A percentile compares a stretch with the other conserved stretches of the same genome.
phyloP scores from a whole-genome alignment of 2,797 vertebrate genomes.

The Poecilia wingei region DNA sequence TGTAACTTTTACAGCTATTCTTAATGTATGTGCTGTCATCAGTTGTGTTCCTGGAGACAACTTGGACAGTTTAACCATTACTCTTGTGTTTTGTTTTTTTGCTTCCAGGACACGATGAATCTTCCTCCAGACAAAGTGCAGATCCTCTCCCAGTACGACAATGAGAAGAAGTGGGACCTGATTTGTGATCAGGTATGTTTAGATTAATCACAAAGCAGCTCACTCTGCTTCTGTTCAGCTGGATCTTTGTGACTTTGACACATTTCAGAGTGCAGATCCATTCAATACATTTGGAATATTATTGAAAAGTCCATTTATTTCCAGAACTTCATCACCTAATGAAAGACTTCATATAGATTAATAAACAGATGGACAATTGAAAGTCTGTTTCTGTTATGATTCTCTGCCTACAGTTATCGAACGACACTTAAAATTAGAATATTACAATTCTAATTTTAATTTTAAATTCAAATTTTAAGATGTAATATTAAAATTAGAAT shows the following conservation, averaged over 20 bases:
- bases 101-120: constrained; percentile 92
- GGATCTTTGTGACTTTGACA: not conserved
- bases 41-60: not conserved
- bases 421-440: too few relatives aligned
- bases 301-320: too few relatives aligned
- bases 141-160: constrained; percentile 90
- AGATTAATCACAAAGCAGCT: not conserved
- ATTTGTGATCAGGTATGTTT: constrained; percentile 86
- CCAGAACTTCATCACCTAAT: too few relatives aligned
- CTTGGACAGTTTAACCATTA: not conserved
- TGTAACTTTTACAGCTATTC: not conserved
- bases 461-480: too few relatives aligned
- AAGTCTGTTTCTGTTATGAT: too few relatives aligned
- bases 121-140: constrained; percentile 94
- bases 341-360: too few relatives aligned
- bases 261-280: not conserved
- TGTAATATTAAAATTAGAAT: too few relatives aligned
- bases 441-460: too few relatives aligned
- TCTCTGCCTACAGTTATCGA: too few relatives aligned
- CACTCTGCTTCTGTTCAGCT: too few relatives aligned
- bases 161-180: constrained; percentile 97
- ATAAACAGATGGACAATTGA: too few relatives aligned
- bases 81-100: not conserved
- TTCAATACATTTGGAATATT: too few relatives aligned
- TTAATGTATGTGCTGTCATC: not conserved